Evolutionary conservation across 1,140 invertebrate species (phyloP), one percentile per base, ranked within the genome.

Genomic region (Gryon sp.): DNA sequence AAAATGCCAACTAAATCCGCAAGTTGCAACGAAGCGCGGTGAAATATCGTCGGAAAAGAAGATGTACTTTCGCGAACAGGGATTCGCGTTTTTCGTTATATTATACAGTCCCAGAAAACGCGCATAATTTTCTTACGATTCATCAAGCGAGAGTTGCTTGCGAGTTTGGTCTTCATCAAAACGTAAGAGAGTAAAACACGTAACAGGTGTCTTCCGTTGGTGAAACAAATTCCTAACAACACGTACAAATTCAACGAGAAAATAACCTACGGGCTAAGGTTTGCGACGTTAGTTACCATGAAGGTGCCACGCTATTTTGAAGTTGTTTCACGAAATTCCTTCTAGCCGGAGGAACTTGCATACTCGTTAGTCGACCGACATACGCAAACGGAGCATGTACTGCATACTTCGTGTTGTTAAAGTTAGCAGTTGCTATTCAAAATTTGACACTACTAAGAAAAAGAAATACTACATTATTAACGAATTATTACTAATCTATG

Each of bases 321-420:
- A 83, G 72, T 81, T 81, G 78, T 76, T 78, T 82, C 84, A 82
- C 79, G 70, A 83, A 86, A 85, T 85, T 82, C 76, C 79, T 60
- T 32, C 16, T 41, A 32, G 41, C 82, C 52, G 11, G 59, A 62
- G 70, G 80, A 79, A 57, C 76, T 65, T 57, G 63, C n/a, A 78
- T 73, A 63, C 77, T 82, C 57, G 62, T 80, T 83, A 82, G 59
- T 55, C 43, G 57, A 53, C 60, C 48, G 36, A 41, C 52, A 50
- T 68, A 73, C 72, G 70, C 40, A 73, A 59, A 52, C 57, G 48
- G 6, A 9, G 48, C 59, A 60, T 63, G 45, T 48, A 50, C 28
- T 19, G 38, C 50, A 72, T 68, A 68, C 55, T 75, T 65, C 18
- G 55, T 60, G 41, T 40, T 53, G 66, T 46, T 50, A 20, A 38